These are phyloP conservation scores for Drosophila punjabiensis DNA, from an alignment of 1,140 invertebrate genomes.

Conservation along the genomic window DNA sequence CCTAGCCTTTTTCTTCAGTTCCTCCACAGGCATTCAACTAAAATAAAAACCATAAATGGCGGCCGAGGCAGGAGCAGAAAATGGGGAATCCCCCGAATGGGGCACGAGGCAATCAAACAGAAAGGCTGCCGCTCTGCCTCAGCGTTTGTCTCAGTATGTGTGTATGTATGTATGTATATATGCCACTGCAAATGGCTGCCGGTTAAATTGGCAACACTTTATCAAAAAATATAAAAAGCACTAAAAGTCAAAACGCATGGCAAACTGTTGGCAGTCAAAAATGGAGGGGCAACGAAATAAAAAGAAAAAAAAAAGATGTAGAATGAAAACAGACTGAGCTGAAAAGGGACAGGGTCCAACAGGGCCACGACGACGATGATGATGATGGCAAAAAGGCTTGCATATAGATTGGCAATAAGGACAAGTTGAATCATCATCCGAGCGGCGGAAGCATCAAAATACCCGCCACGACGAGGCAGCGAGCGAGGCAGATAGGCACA, in stretches of 20 bases:
- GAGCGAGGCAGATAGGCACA: slow-evolving; percentile 8
- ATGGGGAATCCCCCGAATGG: slow-evolving; percentile 25
- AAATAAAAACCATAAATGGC: slow-evolving; percentile 79
- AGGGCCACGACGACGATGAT: slow-evolving; percentile 30
- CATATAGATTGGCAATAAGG: slow-evolving; percentile 83
- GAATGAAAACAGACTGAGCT: slow-evolving; percentile 20
- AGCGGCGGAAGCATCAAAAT: slow-evolving; percentile 46
- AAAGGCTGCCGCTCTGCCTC: slow-evolving; percentile 60
- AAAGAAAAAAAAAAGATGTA: slow-evolving; percentile 13
- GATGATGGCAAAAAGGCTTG: slow-evolving; percentile 58
- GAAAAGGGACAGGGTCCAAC: slow-evolving; percentile 39
- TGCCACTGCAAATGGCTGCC: slow-evolving; percentile 73
- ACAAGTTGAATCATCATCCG: slow-evolving; percentile 74
- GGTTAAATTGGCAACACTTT: slow-evolving; percentile 84
- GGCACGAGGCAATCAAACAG: slow-evolving; percentile 74
- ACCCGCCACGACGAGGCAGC: slow-evolving; percentile 13
- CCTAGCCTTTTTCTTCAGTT: background rate
- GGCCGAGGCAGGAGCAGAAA: slow-evolving; percentile 10
- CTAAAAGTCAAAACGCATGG: slow-evolving; percentile 78
- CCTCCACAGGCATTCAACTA: slow-evolving; percentile 53
- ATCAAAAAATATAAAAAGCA: slow-evolving; percentile 84
- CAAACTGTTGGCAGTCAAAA: slow-evolving; percentile 57
- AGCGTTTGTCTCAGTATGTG: slow-evolving; percentile 37
- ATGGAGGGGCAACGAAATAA: background rate
- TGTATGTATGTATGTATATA: slow-evolving; percentile 14